phyloP scores from a whole-genome alignment of 2,888 invertebrate genomes.

The Rhabditoides inermis region DNA sequence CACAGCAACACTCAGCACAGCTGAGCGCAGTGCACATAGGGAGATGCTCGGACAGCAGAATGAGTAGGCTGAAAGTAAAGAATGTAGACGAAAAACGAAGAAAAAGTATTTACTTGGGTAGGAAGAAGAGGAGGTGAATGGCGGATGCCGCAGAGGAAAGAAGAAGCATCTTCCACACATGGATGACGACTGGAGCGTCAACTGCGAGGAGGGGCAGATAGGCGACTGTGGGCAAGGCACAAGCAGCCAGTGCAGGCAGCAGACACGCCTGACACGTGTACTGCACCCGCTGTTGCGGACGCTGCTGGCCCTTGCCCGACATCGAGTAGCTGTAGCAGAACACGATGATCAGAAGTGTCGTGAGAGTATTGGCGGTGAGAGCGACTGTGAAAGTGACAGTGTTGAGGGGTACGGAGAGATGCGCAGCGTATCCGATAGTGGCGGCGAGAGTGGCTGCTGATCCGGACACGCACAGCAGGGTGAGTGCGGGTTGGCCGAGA shows the following conservation, averaged over 20 bases:
- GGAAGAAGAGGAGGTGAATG: slow-evolving; percentile 36
- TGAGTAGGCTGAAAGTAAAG: slow-evolving; percentile 30
- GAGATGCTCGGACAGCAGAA: slow-evolving; percentile 36
- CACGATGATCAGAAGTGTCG: slow-evolving; percentile 26
- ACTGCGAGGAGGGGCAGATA: slow-evolving; percentile 33
- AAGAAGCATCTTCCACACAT: slow-evolving; percentile 41
- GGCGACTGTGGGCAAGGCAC: slow-evolving; percentile 26
- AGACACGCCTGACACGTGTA: slow-evolving; percentile 40
- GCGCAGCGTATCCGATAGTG: slow-evolving; percentile 30
- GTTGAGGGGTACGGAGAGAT: slow-evolving; percentile 44
- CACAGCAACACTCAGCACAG: slow-evolving; percentile 28
- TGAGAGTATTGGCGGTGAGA: slow-evolving; percentile 18
- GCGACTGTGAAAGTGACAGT: slow-evolving; percentile 40
- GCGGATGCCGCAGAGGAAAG: slow-evolving; percentile 31
- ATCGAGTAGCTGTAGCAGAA: slow-evolving; percentile 48
- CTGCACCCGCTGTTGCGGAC: slow-evolving; percentile 34
- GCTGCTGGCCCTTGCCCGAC: slow-evolving; percentile 34
- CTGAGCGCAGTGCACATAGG: slow-evolving; percentile 18
- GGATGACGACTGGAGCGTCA: slow-evolving; percentile 34
- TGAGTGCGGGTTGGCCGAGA: slow-evolving; percentile 36
- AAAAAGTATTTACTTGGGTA: slow-evolving; percentile 29
- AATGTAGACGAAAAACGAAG: slow-evolving; percentile 2
- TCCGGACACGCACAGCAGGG: slow-evolving; percentile 23
- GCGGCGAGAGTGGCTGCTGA: slow-evolving; percentile 27
- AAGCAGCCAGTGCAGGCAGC: slow-evolving; percentile 25